Evolutionary conservation across 2,888 invertebrate genomes (phyloP), one percentile per base, ranked within the genome.

Genomic region (Hedychridium roseum): DNA sequence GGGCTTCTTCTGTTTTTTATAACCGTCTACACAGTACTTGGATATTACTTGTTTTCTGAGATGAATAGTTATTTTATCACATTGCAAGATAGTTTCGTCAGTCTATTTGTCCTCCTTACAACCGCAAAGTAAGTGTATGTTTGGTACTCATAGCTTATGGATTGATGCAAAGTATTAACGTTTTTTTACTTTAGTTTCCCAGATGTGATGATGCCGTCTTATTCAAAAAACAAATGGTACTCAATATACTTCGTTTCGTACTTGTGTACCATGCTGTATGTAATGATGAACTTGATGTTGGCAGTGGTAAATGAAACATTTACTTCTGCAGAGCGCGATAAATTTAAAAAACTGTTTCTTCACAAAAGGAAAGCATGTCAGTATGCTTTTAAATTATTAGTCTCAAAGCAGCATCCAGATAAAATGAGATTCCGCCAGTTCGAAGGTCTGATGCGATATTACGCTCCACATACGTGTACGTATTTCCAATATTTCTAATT

Each of bases 141-240:
- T 21, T 45, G 9, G 40, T 28, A 7, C n/a, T 28, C 7, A 28
- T 28, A 28, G n/a, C 17, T 31, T 32, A 15, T 23, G 5, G 9
- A 30, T 35, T 17, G 9, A n/a, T 11, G 5, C 26, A 28, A 14
- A 40, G 27, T 20, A 37, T 37, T 31, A 20, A 23, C 35, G 16
- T 16, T 11, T 31, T 42, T 35, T 42, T 43, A n/a, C n/a, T 82
- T 38, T 79, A 93, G 92, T 80, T 94, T 89, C 80, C 94, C 94
- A 2, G 94, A 94, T 78, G 92, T 94, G 14, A 94, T 94, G 94
- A 93, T 94, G 93, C 92, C 91, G 3, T 88, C 92, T 0, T 94
- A 92, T 76, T 87, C 89, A 16, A 84, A 84, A 66, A 89, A 87
- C 26, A 88, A 88, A 73, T 91, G 89, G 88, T 89, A 89, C 70